Evolutionary conservation across 92 coral and sea anemone species (phyloP), one percentile per base, ranked within the genome.

Genomic region (Porites cylindrica): DNA sequence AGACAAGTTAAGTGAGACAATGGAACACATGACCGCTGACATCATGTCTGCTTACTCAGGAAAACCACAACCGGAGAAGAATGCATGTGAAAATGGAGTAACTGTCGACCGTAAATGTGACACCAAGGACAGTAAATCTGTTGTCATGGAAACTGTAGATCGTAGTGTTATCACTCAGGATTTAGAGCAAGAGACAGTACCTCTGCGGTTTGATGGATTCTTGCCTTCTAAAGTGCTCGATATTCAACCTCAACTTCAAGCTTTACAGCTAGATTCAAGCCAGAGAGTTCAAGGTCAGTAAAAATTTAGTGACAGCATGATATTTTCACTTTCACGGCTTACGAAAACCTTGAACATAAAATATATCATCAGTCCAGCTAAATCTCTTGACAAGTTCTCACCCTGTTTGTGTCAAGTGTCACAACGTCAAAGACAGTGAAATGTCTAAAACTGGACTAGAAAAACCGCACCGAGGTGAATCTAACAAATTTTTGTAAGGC

Each of bases 211-310:
- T 56, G 56, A 53, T 6, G 54, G 76, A 68, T 65, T 83, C 63
- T 13, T 63, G 66, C 6, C 65, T 50, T 75, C 79, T 10, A 76
- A 50, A 5, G 52, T 20, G 26, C 10, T 69, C 11, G 20, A 43
- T 38, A 17, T 23, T 77, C 86, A 72, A 52, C 26, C 43, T 51
- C 71, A 61, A 8, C 53, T 82, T 38, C 72, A 54, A 47, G 17
- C 50, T n/a, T 18, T 72, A 51, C n/a, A 58, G 43, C 63, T 82
- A 26, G 82, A n/a, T 59, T 59, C 86, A 76, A 76, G 90, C 0
- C 86, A 81, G 71, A 79, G 90, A 90, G 96, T 85, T 6, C 79
- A 82, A 82, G 96, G 96, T 93, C 81, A 58, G 52, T 20, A 52
- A 6, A 16, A 11, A 14, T 11, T 7, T 3, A 69, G 73, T 24